These are phyloP conservation scores for Hystrix cristata DNA, from an alignment of 2,113 vertebrate genomes.

Conservation along the genomic window DNA sequence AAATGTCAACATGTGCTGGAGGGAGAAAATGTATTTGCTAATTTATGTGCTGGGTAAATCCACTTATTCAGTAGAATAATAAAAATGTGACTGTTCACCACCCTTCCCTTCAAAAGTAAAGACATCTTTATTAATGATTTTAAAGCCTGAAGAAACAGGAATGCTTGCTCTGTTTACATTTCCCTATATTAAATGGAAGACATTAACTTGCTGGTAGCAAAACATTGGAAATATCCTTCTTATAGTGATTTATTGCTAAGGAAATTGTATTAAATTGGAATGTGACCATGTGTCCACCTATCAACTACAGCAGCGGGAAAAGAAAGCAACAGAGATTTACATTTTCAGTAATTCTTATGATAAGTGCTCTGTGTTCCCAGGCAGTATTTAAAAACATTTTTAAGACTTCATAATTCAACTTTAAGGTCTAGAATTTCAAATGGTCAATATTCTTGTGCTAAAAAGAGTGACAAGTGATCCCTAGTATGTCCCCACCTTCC, in stretches of 20 bases:
- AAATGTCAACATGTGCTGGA: slow-evolving; percentile 79
- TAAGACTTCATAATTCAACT: slow-evolving; percentile 56
- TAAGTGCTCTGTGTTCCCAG: slow-evolving; percentile 38
- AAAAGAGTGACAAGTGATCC: neutral
- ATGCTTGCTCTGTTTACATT: slow-evolving; percentile 78
- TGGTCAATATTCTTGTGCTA: neutral
- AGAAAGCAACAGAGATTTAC: slow-evolving; percentile 69
- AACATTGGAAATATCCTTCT: slow-evolving; percentile 71
- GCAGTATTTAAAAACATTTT: slow-evolving; percentile 53
- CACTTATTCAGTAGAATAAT: slow-evolving; percentile 79
- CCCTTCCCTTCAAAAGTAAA: slow-evolving; percentile 72
- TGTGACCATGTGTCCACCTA: slow-evolving; percentile 72
- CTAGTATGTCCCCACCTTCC: neutral
- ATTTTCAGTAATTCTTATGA: slow-evolving; percentile 70
- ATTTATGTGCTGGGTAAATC: slow-evolving; percentile 82
- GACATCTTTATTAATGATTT: slow-evolving; percentile 84
- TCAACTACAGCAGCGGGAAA: slow-evolving; percentile 67
- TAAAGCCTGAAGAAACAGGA: slow-evolving; percentile 77
- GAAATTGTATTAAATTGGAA: slow-evolving; percentile 76
- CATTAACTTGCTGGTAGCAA: slow-evolving; percentile 67
- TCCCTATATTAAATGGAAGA: slow-evolving; percentile 72
- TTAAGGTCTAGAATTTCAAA: neutral
- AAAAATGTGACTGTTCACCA: slow-evolving; percentile 76
- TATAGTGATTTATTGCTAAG: slow-evolving; percentile 75
- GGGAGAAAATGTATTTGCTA: slow-evolving; percentile 77